Evolutionary conservation across 2,797 vertebrate genomes (phyloP).

Genomic region (Poecilia velifera): DNA sequence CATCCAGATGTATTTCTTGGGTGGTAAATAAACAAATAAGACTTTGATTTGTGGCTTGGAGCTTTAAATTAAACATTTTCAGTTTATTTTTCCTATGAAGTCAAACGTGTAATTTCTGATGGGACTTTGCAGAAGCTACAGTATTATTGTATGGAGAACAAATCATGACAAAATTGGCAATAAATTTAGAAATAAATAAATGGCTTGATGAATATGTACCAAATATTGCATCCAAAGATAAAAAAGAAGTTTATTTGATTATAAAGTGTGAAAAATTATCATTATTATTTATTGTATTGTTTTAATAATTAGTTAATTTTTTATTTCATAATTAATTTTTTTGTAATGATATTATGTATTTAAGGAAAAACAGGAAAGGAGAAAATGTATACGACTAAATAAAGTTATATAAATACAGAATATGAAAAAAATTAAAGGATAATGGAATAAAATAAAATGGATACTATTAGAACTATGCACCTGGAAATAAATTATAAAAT

Average conservation of each 20-base stretch:
- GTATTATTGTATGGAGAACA: background rate
- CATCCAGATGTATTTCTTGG: background rate
- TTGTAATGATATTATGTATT: background rate
- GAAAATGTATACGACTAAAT: too few species aligned
- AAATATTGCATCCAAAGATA: background rate
- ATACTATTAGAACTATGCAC: too few species aligned
- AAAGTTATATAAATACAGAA: too few species aligned
- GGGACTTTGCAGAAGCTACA: background rate
- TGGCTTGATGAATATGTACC: background rate
- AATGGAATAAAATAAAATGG: too few species aligned
- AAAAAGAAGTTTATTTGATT: background rate
- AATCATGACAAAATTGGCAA: background rate
- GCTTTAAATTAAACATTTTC: background rate
- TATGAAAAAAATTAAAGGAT: too few species aligned
- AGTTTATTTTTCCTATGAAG: background rate
- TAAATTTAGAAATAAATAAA: background rate
- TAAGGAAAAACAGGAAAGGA: background rate
- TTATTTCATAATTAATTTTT: background rate
- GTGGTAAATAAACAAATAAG: background rate
- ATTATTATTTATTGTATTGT: background rate
- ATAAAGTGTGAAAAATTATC: background rate
- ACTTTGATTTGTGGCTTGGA: background rate
- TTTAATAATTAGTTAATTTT: too few species aligned
- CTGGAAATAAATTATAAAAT: too few species aligned
- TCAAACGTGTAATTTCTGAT: background rate